Base-by-base conservation (phyloP, 2,113 vertebrate species). In the Prionailurus bengalensis region DNA sequence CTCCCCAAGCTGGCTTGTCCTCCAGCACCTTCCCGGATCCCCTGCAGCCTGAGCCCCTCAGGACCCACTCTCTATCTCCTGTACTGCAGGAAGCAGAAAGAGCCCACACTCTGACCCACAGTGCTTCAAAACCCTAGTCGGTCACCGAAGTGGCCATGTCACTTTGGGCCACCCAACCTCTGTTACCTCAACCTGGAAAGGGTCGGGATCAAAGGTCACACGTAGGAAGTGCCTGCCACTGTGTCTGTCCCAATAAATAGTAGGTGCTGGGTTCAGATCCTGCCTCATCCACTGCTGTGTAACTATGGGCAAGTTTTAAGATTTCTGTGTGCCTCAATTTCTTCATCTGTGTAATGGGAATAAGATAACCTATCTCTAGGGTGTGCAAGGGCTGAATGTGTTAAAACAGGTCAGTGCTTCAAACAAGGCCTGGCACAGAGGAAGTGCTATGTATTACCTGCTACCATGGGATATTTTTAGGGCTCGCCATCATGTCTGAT, bases 91-190 rank as follows among this genome's bases (percentile, higher is more conserved):
- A 83, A 68, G 55, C 79, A 68, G 70, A 51, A 66, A 31, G 45
- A 58, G 14, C 70, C 68, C 21, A 55, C 27, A 10, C 11, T 31
- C n/a, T 14, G 48, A 33, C 19, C 31, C 71, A 42, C 9, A 48
- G 31, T 7, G 9, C 55, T 66, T 70, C 70, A 45, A 31, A 68
- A 9, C 36, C 29, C 8, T 3, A 29, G 8, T 66, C 0, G 0
- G 36, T 48, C 58, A 23, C 21, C 7, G n/a, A 36, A 68, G 58
- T 45, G 58, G 61, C 70, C 42, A 1, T 73, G 65, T 66, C 80
- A 91, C n/a, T 39, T 55, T 45, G 45, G 80, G 33, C 13, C 39
- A 31, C 25, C 42, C 8, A 25, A 51, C 85, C 21, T 63, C 66
- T 51, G 8, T 51, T 39, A 63, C 53, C 76, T 51, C 55, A 89